A percentile compares a stretch with the other conserved stretches of the same genome.
Conservation (phyloP, 2,113 vertebrate species). For the Corythoichthys haematopterus region DNA sequence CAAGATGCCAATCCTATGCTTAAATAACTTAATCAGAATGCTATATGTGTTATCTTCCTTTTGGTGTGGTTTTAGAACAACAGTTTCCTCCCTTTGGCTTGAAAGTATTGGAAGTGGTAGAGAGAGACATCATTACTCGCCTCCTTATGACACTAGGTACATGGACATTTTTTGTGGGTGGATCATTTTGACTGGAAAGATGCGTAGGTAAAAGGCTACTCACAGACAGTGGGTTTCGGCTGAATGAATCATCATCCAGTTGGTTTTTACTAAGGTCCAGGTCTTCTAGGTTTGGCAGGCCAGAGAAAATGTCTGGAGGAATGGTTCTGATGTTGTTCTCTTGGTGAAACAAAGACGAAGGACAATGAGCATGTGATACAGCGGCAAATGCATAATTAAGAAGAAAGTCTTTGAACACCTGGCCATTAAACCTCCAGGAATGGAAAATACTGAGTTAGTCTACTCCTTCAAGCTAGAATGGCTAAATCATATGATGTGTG, state of each 20-base stretch:
- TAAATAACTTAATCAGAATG: neutral
- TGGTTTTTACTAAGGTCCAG: slow-evolving; percentile 78
- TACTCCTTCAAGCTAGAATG: too few relatives aligned
- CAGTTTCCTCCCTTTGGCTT: neutral
- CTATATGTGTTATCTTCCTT: too few relatives aligned
- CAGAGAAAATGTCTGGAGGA: slow-evolving; percentile 56
- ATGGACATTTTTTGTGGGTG: neutral
- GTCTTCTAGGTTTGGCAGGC: slow-evolving; percentile 67
- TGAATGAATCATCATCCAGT: slow-evolving; percentile 64
- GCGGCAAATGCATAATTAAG: neutral
- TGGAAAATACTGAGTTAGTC: neutral
- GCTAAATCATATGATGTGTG: too few relatives aligned
- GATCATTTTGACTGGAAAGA: neutral
- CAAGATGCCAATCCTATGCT: neutral
- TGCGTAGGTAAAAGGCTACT: slow-evolving; percentile 15
- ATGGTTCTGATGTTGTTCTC: slow-evolving; percentile 73
- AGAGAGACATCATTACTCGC: neutral
- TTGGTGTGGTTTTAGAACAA: neutral
- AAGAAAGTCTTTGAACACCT: neutral
- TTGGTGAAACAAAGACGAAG: slow-evolving; percentile 30
- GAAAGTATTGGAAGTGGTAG: neutral
- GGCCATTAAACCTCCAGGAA: neutral
- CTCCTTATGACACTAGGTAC: neutral
- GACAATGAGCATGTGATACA: neutral
- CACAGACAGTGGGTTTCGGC: slow-evolving; percentile 63